Evolutionary conservation across 2,888 invertebrate species (phyloP).

Genomic region (Lithosia quadra): DNA sequence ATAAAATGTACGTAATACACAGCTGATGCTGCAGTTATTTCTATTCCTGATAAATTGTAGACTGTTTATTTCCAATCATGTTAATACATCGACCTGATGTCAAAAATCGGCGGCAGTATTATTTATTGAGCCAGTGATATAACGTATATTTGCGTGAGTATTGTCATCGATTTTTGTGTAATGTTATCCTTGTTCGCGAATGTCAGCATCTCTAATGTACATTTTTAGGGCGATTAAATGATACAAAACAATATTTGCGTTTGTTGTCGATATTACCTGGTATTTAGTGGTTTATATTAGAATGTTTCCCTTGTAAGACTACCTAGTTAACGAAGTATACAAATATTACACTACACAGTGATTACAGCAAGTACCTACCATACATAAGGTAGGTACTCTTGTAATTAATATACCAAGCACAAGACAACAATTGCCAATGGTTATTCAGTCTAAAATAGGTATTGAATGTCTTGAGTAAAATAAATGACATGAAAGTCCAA

Average conservation of each 20-base stretch:
- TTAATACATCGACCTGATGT: conserved; percentile 63
- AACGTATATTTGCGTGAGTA: conserved; percentile 77
- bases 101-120: conserved; percentile 73
- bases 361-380: no score
- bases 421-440: no score
- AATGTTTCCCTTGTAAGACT: no score
- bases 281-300: no score
- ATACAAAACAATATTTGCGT: conserved; percentile 73
- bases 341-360: no score
- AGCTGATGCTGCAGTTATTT: conserved; percentile 78
- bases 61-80: conserved; percentile 77
- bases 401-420: no score
- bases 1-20: conserved; percentile 84
- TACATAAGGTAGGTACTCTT: no score
- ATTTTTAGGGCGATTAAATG: conserved; percentile 86
- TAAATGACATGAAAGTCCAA: no score
- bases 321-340: no score
- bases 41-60: conserved; percentile 82
- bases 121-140: conserved; percentile 74
- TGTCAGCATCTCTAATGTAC: conserved; percentile 85
- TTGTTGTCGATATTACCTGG: conserved; percentile 45
- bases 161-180: conserved; percentile 76
- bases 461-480: no score
- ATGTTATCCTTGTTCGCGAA: conserved; percentile 73
- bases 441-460: no score